These are phyloP conservation scores for Campoplex capitator DNA, from an alignment of 2,888 invertebrate species.

Conservation along the genomic window DNA sequence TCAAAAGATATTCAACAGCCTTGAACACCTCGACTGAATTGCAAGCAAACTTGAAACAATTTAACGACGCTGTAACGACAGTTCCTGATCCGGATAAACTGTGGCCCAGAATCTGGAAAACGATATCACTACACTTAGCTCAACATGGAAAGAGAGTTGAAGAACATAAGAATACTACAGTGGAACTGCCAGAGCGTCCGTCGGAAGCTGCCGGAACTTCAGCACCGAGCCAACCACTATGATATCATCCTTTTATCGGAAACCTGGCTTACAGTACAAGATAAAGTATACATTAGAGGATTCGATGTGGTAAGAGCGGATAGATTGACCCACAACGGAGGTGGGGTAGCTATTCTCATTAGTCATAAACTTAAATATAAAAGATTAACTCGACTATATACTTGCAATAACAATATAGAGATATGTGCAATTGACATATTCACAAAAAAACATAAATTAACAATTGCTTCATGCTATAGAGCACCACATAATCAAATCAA, in stretches of 20 bases:
- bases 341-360: neutral
- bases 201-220: neutral
- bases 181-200: slow-evolving; percentile 8
- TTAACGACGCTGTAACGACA: neutral
- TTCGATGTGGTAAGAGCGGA: neutral
- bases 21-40: neutral
- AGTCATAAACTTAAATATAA: slow-evolving; percentile 7
- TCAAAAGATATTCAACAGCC: neutral
- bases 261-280: neutral
- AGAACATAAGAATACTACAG: neutral
- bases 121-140: neutral
- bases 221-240: neutral
- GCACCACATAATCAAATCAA: neutral
- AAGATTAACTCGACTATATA: neutral
- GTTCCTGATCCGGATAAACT: neutral
- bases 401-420: neutral
- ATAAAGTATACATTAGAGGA: neutral
- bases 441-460: neutral
- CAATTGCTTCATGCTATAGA: slow-evolving; percentile 4
- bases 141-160: neutral
- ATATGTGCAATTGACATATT: neutral
- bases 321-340: neutral
- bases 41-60: neutral
- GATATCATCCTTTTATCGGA: neutral
- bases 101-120: neutral